Conservation (phyloP, 1,140 invertebrate species). For the Zaprionus nigranus region DNA sequence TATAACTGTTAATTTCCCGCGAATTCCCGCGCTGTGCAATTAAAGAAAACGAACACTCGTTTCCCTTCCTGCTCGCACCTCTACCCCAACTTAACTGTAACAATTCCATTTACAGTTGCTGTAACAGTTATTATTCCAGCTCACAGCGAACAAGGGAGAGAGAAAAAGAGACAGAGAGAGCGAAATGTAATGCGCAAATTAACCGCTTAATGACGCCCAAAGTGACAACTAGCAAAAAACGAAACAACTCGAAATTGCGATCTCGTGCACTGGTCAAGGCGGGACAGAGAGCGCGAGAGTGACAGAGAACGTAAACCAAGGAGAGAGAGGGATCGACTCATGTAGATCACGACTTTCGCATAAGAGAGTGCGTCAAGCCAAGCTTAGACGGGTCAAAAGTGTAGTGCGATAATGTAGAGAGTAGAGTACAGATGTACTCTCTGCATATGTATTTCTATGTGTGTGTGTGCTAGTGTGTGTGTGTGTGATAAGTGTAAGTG, state of each 20-base stretch:
- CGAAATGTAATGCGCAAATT: constrained; percentile 44
- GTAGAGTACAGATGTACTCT: not conserved
- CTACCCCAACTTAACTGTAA: constrained; percentile 43
- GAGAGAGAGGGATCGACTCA: not conserved
- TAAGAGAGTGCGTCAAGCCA: constrained; percentile 45
- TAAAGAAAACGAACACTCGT: constrained; percentile 49
- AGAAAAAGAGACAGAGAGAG: not conserved
- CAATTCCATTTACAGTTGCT: constrained; percentile 33
- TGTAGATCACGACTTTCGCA: not conserved
- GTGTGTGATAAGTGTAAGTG: constrained; percentile 39
- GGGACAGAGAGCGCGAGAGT: constrained; percentile 21
- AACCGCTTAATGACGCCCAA: constrained; percentile 48
- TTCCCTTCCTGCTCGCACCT: constrained; percentile 11
- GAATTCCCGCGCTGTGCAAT: constrained; percentile 26
- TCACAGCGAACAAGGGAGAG: constrained; percentile 6
- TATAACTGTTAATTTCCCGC: not conserved
- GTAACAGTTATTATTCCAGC: constrained; percentile 46
- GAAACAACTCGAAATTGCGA: constrained; percentile 13
- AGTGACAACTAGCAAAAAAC: constrained; percentile 21
- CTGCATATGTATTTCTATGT: not conserved
- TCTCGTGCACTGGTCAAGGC: not conserved
- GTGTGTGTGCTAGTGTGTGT: constrained; percentile 11
- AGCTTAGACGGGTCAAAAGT: constrained; percentile 52
- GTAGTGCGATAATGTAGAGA: constrained; percentile 31
- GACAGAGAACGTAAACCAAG: constrained; percentile 4